phyloP scores from a whole-genome alignment of 1,140 invertebrate species.

The Scylla paramamosain region DNA sequence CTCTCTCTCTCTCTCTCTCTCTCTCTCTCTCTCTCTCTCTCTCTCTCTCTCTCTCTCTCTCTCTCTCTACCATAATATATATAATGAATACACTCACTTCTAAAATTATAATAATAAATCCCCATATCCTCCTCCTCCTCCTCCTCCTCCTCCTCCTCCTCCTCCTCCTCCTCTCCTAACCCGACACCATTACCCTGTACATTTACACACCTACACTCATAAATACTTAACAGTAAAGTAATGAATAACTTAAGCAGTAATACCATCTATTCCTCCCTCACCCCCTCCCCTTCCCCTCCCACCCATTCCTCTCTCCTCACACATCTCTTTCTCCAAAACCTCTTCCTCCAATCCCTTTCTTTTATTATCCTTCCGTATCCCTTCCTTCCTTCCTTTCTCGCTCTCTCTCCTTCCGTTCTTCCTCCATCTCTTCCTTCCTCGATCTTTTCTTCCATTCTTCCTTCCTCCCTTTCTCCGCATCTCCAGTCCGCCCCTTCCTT shows the following conservation, averaged over 20 bases:
- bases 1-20: slow-evolving; percentile 41
- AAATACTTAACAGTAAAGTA: too few relatives aligned
- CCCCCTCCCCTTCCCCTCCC: not conserved
- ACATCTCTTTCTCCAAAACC: not conserved
- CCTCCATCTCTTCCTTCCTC: not conserved
- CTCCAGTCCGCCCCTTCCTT: not conserved
- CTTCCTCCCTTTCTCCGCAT: not conserved
- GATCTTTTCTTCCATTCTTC: not conserved
- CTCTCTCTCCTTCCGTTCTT: too few relatives aligned
- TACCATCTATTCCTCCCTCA: not conserved
- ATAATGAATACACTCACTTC: too few relatives aligned
- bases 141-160: too few relatives aligned
- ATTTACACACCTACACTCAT: too few relatives aligned
- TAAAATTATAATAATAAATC: too few relatives aligned
- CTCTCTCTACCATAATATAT: not conserved
- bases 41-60: slow-evolving; percentile 6
- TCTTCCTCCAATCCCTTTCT: not conserved
- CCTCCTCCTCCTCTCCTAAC: not conserved
- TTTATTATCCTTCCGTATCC: too few relatives aligned
- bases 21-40: slow-evolving; percentile 38
- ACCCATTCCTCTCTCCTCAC: not conserved
- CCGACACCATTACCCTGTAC: too few relatives aligned
- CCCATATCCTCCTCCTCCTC: too few relatives aligned
- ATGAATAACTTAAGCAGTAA: too few relatives aligned
- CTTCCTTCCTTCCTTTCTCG: too few relatives aligned